Conservation (phyloP, 2,888 invertebrate species). For the Caenorhabditis afra region DNA sequence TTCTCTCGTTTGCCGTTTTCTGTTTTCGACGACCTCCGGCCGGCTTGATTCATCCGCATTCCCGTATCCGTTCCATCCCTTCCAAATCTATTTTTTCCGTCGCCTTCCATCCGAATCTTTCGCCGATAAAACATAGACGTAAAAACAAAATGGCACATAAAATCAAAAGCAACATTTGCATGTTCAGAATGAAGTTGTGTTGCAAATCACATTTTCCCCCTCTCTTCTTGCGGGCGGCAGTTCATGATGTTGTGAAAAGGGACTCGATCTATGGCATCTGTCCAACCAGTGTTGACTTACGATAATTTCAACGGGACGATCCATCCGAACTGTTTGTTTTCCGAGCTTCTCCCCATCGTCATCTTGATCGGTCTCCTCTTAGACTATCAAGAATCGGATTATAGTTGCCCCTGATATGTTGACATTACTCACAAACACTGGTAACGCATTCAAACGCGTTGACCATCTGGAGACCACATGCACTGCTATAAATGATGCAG, state of each 20-base stretch:
- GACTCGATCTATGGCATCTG: constrained; percentile 11
- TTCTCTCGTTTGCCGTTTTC: neutral
- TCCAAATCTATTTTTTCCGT: constrained; percentile 23
- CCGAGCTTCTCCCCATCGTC: neutral
- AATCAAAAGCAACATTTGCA: neutral
- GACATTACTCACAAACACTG: constrained; percentile 14
- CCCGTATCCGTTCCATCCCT: constrained; percentile 18
- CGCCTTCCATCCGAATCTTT: constrained; percentile 3
- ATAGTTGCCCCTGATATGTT: constrained; percentile 13
- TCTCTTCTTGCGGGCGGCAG: constrained; percentile 1
- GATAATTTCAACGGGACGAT: no score
- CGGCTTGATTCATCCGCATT: constrained; percentile 37
- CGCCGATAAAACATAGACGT: constrained; percentile 7
- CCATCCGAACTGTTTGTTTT: neutral
- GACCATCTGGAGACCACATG: constrained; percentile 37
- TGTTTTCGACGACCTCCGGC: neutral
- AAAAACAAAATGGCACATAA: neutral
- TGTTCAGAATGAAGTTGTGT: no score
- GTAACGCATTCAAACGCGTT: constrained; percentile 43
- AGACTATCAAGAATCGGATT: constrained; percentile 49
- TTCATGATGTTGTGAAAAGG: constrained; percentile 7
- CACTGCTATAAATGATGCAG: constrained; percentile 34
- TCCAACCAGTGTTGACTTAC: no score
- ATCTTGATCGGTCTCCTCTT: constrained; percentile 23
- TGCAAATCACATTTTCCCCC: neutral